Percentiles rank a stretch among this genome's conserved stretches.
phyloP scores from a whole-genome alignment of 2,888 invertebrate genomes.

The Lordiphosa andalusiaca region DNA sequence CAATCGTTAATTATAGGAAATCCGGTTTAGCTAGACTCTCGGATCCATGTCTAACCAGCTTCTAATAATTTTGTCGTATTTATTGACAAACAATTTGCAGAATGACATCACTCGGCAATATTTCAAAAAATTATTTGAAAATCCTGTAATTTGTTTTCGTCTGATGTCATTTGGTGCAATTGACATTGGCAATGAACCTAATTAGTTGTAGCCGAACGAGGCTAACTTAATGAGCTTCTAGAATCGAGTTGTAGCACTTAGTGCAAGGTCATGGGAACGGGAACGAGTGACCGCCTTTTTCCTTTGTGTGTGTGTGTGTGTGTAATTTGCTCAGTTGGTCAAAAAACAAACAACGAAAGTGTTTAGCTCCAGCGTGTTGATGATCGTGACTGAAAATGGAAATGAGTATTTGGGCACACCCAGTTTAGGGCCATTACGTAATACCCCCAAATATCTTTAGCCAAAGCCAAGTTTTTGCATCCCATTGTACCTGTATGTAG shows the following conservation, averaged over 20 bases:
- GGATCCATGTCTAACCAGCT: conserved; percentile 21
- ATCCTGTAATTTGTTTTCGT: conserved; percentile 1
- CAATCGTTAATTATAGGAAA: conserved; percentile 56
- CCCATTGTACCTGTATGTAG: conserved; percentile 22
- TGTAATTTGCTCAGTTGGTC: conserved; percentile 62
- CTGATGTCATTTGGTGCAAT: conserved; percentile 68
- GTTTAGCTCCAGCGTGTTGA: conserved; percentile 30
- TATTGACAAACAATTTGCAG: conserved; percentile 39
- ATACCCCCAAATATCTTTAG: conserved; percentile 23
- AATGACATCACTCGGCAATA: conserved; percentile 62
- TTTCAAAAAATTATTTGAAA: conserved; percentile 8
- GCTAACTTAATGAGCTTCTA: conserved; percentile 47
- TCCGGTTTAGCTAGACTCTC: conserved; percentile 48
- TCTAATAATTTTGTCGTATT: conserved; percentile 11
- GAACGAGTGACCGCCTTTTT: conserved; percentile 34
- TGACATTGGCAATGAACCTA: conserved; percentile 73
- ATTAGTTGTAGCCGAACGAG: conserved; percentile 49
- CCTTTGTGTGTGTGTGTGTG: neutral
- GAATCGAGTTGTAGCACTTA: conserved; percentile 34
- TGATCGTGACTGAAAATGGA: conserved; percentile 38
- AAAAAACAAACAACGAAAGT: conserved; percentile 68
- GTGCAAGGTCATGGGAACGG: conserved; percentile 63
- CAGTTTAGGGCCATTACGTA: conserved; percentile 45
- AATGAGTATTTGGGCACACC: conserved; percentile 27
- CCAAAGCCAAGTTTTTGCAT: conserved; percentile 12